A percentile compares a stretch with the other conserved stretches of the same genome.
phyloP scores from a whole-genome alignment of 2,113 vertebrate genomes.

The Mystacornis crossleyi region DNA sequence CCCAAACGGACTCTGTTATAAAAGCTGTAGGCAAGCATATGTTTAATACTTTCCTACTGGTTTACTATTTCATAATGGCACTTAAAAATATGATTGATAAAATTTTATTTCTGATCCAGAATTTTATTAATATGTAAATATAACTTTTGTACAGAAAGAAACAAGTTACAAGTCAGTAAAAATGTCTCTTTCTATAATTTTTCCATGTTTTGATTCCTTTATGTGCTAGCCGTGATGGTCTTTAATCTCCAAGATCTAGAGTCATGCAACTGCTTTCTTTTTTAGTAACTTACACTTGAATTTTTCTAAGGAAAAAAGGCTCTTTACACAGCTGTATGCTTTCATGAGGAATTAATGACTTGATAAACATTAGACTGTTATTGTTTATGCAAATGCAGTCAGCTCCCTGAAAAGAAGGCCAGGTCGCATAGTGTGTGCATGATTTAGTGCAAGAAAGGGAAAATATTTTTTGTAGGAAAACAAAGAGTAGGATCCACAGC shows the following conservation, averaged over 20 bases:
- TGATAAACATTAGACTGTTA: slow-evolving; percentile 39
- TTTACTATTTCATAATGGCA: background rate
- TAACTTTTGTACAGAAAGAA: background rate
- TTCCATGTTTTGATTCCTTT: background rate
- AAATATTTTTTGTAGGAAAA: background rate
- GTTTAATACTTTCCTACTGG: background rate
- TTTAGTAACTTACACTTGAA: slow-evolving; percentile 1
- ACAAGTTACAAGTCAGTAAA: background rate
- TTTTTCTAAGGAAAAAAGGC: background rate
- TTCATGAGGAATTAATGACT: slow-evolving; percentile 56
- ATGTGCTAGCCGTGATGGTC: background rate
- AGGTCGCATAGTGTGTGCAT: background rate
- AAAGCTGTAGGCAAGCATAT: background rate
- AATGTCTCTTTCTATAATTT: background rate
- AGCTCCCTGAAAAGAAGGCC: slow-evolving; percentile 5
- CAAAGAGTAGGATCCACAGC: background rate
- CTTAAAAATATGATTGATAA: background rate
- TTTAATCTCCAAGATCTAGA: background rate
- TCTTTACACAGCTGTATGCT: slow-evolving; percentile 10
- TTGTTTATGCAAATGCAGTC: slow-evolving; percentile 54
- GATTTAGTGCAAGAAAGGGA: background rate
- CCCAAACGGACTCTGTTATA: background rate
- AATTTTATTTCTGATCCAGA: background rate
- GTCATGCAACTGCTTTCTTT: background rate
- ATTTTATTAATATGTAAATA: background rate